Base-by-base conservation (phyloP, 2,797 vertebrate genomes). In the Cirrhinus molitorella region DNA sequence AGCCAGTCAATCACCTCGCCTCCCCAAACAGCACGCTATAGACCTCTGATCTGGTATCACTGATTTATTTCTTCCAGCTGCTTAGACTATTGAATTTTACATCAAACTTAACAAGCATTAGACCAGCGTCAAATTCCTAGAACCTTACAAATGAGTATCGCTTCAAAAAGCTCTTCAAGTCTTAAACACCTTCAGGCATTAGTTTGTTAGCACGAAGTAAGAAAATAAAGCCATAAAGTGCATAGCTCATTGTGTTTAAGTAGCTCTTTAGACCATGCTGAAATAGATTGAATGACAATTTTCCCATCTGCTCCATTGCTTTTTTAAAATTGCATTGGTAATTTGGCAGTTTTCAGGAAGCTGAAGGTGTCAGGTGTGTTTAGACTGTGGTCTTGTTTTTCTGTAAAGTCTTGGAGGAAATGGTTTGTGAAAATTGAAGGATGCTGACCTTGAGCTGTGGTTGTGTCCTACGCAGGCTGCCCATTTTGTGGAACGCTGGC, bases 351-450 rank as follows among this genome's bases (percentile, higher is more conserved):
- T 81, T 28, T 17, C 13, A 25, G 72, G 53, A 68, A 75, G 34
- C n/a, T 31, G 6, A 72, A 73, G 49, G 57, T 47, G 57, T 79
- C 53, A 68, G 66, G 21, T 11, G 2, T 45, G 70, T 51, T 80
- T 68, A 79, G 43, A 53, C 47, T 75, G 61, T 14, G 10, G 31
- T 34, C 43, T 75, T 59, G 49, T 16, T 79, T 83, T 10, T 65
- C 59, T 40, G 40, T 61, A 57, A 43, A 73, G 68, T 47, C 63
- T 80, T 71, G 16, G 25, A 65, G 72, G 70, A 83, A 86, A 86
- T 80, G 76, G 81, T 65, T 83, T 76, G 85, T 63, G 68, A 74
- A 83, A 70, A 83, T 80, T 73, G 61, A 70, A 80, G 37, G 51
- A 77, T 5, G 17, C 72, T 86, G 75, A 80, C 77, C 81, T 76